A percentile compares a stretch with the other conserved stretches of the same genome.
These are phyloP conservation scores for Zophobas morio DNA, from an alignment of 1,140 invertebrate species.

Conservation along the genomic window DNA sequence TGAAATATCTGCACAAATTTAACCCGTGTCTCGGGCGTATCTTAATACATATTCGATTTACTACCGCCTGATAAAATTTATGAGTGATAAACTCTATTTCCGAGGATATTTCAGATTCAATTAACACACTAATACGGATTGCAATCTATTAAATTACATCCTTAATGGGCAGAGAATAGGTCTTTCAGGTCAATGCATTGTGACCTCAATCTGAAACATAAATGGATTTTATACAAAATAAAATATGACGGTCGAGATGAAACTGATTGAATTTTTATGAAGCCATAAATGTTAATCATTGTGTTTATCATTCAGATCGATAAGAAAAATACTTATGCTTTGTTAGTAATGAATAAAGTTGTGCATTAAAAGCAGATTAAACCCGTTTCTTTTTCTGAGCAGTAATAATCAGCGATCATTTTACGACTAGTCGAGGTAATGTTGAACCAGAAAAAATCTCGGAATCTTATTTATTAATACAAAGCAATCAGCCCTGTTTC, in stretches of 20 bases:
- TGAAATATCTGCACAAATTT: too few relatives aligned
- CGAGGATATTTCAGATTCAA: slow-evolving; percentile 13
- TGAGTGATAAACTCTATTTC: not conserved
- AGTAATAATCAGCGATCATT: too few relatives aligned
- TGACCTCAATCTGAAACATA: slow-evolving; percentile 1
- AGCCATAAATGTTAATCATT: slow-evolving; percentile 14
- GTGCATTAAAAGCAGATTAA: too few relatives aligned
- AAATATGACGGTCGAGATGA: not conserved
- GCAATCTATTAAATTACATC: slow-evolving; percentile 14
- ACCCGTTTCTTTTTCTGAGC: too few relatives aligned
- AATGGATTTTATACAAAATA: slow-evolving; percentile 4
- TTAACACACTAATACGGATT: slow-evolving; percentile 3
- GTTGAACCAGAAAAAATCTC: too few relatives aligned
- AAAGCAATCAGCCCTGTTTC: too few relatives aligned
- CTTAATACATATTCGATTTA: too few relatives aligned
- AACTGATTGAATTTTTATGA: slow-evolving; percentile 40
- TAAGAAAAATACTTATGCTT: not conserved
- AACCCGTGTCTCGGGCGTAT: too few relatives aligned
- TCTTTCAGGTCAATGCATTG: slow-evolving; percentile 4
- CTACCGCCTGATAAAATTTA: not conserved
- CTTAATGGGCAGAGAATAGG: slow-evolving; percentile 2
- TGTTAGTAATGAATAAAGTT: not conserved
- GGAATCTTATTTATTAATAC: too few relatives aligned
- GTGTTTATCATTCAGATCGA: slow-evolving; percentile 26
- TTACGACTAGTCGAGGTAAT: too few relatives aligned